Evolutionary conservation across 1,140 invertebrate species (phyloP).

Genomic region (Drosophila pachea): DNA sequence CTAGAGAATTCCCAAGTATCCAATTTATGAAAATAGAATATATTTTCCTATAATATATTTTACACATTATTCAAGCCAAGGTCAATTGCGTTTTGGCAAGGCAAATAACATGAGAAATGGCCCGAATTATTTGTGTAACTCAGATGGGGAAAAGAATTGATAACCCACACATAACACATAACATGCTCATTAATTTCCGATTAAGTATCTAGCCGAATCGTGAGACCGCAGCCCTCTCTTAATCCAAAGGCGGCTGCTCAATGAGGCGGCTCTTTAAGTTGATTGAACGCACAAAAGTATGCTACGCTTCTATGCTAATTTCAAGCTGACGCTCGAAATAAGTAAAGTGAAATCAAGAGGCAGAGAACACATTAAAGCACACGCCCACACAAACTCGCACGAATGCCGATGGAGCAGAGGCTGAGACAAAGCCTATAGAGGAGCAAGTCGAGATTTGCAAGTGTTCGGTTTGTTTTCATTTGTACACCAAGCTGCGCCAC

Average conservation of each 20-base stretch:
- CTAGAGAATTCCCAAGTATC: no score
- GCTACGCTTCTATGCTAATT: slow-evolving; percentile 65
- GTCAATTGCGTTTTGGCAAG: no score
- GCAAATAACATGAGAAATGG: no score
- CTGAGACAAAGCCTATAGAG: slow-evolving; percentile 11
- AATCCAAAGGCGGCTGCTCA: slow-evolving; percentile 50
- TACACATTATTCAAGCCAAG: no score
- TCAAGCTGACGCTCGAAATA: slow-evolving; percentile 47
- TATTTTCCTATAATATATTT: no score
- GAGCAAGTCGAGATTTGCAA: slow-evolving; percentile 12
- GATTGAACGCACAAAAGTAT: slow-evolving; percentile 64
- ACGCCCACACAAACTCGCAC: slow-evolving; percentile 1
- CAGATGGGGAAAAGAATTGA: background rate
- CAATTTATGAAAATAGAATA: no score
- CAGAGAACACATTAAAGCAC: slow-evolving; percentile 29
- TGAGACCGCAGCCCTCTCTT: slow-evolving; percentile 32
- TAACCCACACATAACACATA: slow-evolving; percentile 1
- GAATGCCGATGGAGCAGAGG: slow-evolving; percentile 13
- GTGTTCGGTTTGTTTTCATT: slow-evolving; percentile 9
- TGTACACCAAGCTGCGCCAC: slow-evolving; percentile 21
- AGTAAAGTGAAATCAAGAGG: slow-evolving; percentile 30
- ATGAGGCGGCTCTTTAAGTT: slow-evolving; percentile 71
- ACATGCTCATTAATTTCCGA: slow-evolving; percentile 9
- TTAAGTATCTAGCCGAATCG: background rate
- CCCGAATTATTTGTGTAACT: no score